Percentiles rank a stretch among this genome's conserved stretches.
phyloP scores from a whole-genome alignment of 2,888 invertebrate genomes.

The Metallyticus violacea region DNA sequence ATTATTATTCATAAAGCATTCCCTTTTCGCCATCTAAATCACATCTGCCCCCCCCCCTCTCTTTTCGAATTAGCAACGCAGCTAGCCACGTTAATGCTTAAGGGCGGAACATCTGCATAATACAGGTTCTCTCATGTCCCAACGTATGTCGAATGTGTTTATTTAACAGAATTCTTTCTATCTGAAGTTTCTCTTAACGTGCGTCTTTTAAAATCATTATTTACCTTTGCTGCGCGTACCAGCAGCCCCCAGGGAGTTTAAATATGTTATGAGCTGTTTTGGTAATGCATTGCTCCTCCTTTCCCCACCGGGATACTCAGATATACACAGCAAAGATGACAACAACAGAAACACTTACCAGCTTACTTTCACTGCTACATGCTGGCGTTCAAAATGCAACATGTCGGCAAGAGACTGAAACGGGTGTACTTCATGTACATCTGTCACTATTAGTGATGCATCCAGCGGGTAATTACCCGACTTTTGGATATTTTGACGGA shows the following conservation, averaged over 20 bases:
- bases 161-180: neutral
- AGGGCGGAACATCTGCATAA: neutral
- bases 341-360: neutral
- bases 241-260: neutral
- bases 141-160: neutral
- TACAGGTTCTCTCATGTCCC: neutral
- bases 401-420: too few relatives aligned
- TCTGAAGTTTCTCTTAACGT: neutral
- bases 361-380: neutral
- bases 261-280: neutral
- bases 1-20: neutral
- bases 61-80: neutral
- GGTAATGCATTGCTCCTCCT: neutral
- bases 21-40: neutral
- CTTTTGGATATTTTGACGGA: too few relatives aligned
- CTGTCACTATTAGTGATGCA: too few relatives aligned
- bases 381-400: too few relatives aligned
- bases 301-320: neutral
- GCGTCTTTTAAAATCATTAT: neutral
- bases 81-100: neutral
- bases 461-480: too few relatives aligned
- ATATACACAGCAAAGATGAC: too few relatives aligned
- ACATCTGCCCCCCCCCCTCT: neutral
- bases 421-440: too few relatives aligned
- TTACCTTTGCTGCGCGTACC: neutral